These are phyloP conservation scores for Agriopis marginaria DNA, from an alignment of 2,888 invertebrate genomes.

Conservation along the genomic window DNA sequence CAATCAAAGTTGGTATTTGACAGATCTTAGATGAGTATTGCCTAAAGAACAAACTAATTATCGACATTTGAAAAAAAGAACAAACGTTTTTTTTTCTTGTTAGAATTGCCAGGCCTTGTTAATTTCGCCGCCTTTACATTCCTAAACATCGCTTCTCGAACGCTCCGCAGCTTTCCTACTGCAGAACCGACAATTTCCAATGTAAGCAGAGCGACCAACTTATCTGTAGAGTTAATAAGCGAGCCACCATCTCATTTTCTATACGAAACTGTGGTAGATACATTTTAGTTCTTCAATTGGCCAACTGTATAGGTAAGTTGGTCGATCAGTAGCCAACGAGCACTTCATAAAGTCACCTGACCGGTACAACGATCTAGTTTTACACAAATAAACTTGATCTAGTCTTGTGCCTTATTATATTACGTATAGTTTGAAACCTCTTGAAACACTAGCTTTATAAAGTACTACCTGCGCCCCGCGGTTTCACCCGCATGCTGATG, in stretches of 20 bases:
- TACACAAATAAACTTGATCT: constrained; percentile 66
- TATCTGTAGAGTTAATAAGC: neutral
- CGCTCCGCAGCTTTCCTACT: constrained; percentile 72
- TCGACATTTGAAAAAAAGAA: no score
- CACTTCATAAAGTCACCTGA: constrained; percentile 47
- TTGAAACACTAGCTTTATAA: neutral
- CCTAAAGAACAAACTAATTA: no score
- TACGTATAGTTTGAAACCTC: constrained; percentile 23
- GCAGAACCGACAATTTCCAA: constrained; percentile 60
- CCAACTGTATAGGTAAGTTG: neutral
- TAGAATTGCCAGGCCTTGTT: no score
- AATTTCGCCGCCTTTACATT: no score
- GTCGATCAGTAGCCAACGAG: constrained; percentile 43
- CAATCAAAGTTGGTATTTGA: no score
- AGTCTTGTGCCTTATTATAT: constrained; percentile 47
- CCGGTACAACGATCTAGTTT: constrained; percentile 55
- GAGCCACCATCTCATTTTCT: no score
- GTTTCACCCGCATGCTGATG: no score
- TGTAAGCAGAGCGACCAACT: neutral
- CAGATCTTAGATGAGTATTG: no score
- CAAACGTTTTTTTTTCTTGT: no score
- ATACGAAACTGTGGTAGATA: neutral
- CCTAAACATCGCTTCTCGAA: constrained; percentile 62
- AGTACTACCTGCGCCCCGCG: no score
- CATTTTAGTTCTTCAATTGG: neutral